phyloP scores from a whole-genome alignment of 2,113 vertebrate species.

The Rafetus swinhoei region DNA sequence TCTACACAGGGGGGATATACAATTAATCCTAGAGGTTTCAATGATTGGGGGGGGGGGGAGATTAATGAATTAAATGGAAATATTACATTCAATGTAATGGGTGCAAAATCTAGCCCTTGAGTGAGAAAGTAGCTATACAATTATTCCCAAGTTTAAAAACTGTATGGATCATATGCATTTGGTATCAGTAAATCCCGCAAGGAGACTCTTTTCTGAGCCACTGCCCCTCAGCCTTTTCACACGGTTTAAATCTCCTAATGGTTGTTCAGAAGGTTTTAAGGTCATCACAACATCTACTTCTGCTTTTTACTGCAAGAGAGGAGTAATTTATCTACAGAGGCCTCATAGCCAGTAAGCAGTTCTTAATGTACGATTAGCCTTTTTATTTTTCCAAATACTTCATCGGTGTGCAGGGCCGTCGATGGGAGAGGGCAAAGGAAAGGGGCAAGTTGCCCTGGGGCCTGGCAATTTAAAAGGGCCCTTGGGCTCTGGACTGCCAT shows the following conservation, averaged over 20 bases:
- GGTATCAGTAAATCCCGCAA: neutral
- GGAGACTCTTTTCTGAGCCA: neutral
- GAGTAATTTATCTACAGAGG: neutral
- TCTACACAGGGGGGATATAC: no score
- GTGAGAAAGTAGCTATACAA: neutral
- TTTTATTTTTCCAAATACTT: neutral
- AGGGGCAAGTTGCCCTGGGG: no score
- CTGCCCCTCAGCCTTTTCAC: neutral
- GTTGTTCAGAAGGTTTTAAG: neutral
- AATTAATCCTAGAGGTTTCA: no score
- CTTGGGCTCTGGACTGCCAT: no score
- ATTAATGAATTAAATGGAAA: no score
- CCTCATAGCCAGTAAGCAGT: neutral
- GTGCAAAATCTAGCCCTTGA: neutral
- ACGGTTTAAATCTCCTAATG: neutral
- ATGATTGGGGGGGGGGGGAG: no score
- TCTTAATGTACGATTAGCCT: neutral
- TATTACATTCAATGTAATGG: neutral
- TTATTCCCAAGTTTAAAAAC: neutral
- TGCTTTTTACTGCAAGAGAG: neutral
- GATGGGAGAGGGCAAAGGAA: no score
- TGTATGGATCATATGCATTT: no score
- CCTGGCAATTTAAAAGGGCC: no score
- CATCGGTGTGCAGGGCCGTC: neutral
- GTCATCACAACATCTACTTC: neutral